Conservation (phyloP, 2,888 invertebrate species). For the Dendrolimus pini region DNA sequence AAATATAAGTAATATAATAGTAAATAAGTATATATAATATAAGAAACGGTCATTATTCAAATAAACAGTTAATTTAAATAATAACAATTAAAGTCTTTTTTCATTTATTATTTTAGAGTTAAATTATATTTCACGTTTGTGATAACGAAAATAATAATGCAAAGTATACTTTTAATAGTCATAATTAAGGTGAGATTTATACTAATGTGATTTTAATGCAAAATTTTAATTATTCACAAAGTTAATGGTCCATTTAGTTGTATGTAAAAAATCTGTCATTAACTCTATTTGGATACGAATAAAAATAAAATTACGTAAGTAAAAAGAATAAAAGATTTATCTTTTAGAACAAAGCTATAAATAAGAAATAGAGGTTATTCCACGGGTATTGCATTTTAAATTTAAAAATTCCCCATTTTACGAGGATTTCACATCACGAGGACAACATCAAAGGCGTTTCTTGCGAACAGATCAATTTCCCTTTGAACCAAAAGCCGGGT, state of each 20-base stretch:
- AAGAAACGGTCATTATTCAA: too few relatives aligned
- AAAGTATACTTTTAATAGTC: neutral
- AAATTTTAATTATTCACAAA: neutral
- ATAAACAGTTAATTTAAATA: too few relatives aligned
- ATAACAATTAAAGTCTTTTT: too few relatives aligned
- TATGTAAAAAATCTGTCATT: too few relatives aligned
- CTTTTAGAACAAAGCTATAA: neutral
- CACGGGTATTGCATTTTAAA: neutral
- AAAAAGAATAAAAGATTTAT: neutral
- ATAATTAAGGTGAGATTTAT: neutral
- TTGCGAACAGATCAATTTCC: conserved; percentile 58
- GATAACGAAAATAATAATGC: too few relatives aligned
- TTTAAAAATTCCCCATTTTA: neutral
- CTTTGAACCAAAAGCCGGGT: conserved; percentile 47
- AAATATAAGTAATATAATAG: too few relatives aligned
- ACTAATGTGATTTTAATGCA: neutral
- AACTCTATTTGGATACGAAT: too few relatives aligned
- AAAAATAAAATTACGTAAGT: neutral
- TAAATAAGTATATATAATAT: too few relatives aligned
- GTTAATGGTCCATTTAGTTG: too few relatives aligned
- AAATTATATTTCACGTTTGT: too few relatives aligned
- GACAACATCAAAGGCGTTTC: conserved; percentile 18
- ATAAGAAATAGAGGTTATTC: neutral
- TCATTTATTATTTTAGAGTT: too few relatives aligned
- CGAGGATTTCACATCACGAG: neutral